Conservation (phyloP, 2,888 invertebrate species). For the Byasa hedistus region DNA sequence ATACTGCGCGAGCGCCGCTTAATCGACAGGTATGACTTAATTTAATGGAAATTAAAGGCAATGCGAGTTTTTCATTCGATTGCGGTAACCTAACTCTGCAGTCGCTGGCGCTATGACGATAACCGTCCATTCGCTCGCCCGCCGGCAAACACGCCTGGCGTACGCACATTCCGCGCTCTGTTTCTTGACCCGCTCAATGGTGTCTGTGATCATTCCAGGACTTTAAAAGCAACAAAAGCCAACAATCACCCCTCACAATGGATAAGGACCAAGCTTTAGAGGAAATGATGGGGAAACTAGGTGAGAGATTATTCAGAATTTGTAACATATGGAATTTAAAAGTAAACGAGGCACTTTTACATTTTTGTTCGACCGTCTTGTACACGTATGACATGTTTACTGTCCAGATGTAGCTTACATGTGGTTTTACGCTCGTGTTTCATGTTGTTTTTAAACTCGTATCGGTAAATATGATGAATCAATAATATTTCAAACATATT, state of each 20-base stretch:
- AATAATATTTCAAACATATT: too few species aligned
- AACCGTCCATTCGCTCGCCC: constrained; percentile 67
- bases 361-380: constrained; percentile 38
- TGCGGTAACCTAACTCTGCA: constrained; percentile 58
- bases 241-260: constrained; percentile 55
- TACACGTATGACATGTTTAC: constrained; percentile 38
- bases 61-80: constrained; percentile 62
- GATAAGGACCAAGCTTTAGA: constrained; percentile 83
- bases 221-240: constrained; percentile 36
- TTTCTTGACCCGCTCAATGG: constrained; percentile 54
- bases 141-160: constrained; percentile 70
- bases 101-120: constrained; percentile 51
- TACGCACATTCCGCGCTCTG: constrained; percentile 47
- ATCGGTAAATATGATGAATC: background rate
- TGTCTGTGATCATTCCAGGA: constrained; percentile 64
- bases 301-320: constrained; percentile 58
- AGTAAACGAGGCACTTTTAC: constrained; percentile 42
- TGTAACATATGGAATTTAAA: constrained; percentile 51
- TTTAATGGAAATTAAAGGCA: constrained; percentile 64
- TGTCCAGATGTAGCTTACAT: constrained; percentile 40
- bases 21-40: constrained; percentile 48
- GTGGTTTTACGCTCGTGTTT: constrained; percentile 5
- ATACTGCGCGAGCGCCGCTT: constrained; percentile 30
- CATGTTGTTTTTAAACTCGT: constrained; percentile 9
- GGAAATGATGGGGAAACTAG: constrained; percentile 84